phyloP scores from a whole-genome alignment of 2,888 invertebrate genomes.

The Neoscelio sp. region DNA sequence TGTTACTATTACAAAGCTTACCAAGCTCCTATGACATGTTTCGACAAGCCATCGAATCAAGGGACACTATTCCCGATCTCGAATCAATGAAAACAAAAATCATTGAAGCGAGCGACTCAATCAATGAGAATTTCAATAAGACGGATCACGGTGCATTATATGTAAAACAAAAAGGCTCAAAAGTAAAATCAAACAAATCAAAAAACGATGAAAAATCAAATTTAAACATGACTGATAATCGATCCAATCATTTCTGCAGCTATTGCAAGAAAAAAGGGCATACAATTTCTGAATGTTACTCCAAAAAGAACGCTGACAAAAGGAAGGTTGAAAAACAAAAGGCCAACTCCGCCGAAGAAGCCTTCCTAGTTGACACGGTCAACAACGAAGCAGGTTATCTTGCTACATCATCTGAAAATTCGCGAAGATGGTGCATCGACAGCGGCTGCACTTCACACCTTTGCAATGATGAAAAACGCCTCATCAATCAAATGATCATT shows the following conservation, averaged over 20 bases:
- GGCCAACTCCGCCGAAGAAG: no score
- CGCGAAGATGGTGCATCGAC: no score
- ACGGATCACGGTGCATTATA: slow-evolving; percentile 1
- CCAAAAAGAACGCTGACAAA: neutral
- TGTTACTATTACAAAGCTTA: slow-evolving; percentile 15
- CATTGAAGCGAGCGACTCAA: neutral
- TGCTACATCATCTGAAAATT: no score
- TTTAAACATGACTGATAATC: neutral
- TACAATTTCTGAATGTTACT: neutral
- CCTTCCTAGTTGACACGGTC: no score
- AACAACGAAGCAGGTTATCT: no score
- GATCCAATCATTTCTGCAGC: no score
- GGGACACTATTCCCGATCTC: neutral
- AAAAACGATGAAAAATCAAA: neutral
- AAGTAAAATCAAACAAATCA: neutral
- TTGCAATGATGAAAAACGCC: no score
- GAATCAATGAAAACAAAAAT: neutral
- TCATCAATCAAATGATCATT: no score
- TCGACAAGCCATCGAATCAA: neutral
- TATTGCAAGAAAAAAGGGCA: slow-evolving; percentile 2
- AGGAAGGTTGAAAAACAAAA: no score
- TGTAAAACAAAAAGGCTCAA: neutral
- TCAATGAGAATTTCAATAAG: neutral
- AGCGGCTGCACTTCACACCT: no score
- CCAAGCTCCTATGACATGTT: neutral